Evolutionary conservation across 2,113 vertebrate genomes (phyloP), one percentile per base, ranked within the genome.

Genomic region (Alexandromys fortis): DNA sequence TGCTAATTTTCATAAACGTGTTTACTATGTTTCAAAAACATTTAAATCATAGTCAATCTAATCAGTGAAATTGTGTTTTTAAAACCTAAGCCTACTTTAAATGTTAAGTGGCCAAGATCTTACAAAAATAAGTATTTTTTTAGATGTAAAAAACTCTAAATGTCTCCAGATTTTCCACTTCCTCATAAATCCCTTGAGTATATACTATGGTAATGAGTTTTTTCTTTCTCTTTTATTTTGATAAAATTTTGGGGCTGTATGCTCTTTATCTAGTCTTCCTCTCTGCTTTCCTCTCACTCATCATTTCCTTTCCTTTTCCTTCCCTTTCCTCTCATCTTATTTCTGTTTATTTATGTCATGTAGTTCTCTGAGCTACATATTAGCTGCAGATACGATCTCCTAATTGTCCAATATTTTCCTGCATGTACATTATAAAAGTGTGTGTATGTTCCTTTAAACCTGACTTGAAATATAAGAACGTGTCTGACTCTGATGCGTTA

Each of bases 61-160:
- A 91, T 95, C 96, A 92, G 87, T 97, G 87, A 97, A 96, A 87
- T 82, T 1, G 0, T 75, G 77, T 55, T 79, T 95, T 89, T 63
- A 78, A 91, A 73, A 61, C 19, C 16, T 72, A 45, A 30, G 3
- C 63, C 17, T 55, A 63, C 55, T 47, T 94, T 83, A 28, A 87
- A 68, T 30, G 47, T 7, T 87, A 65, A 49, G 26, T 72, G 61
- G 35, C 47, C 63, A 26, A 89, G 11, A 11, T 12, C 63, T 47
- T 89, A 90, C 6, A 77, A 52, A 72, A 19, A 1, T 52, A 75
- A 85, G 35, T 35, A 72, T 1, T 38, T 7, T 58, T 17, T 72
- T 35, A 17, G 3, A 3, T 45, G 63, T 63, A 86, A n/a, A 79
- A 89, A 47, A 28, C 7, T 26, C 35, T 38, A 30, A 58, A 30